Evolutionary conservation across 2,888 invertebrate species (phyloP).

Genomic region (Acanthacorydalis orientalis): DNA sequence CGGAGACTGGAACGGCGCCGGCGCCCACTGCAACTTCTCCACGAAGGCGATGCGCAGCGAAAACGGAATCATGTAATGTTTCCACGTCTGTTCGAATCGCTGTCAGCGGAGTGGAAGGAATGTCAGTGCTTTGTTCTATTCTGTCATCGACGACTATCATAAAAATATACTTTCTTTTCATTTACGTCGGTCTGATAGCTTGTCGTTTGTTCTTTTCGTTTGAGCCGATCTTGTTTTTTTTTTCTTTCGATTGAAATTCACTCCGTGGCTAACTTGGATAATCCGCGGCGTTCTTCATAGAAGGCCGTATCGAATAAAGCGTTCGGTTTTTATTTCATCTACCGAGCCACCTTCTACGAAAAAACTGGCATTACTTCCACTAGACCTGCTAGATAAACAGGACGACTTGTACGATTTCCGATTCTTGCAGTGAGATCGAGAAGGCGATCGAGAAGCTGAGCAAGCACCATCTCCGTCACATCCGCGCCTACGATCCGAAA

Average conservation of each 20-base stretch:
- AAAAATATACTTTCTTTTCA: too few species aligned
- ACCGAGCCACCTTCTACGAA: neutral
- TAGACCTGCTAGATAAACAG: neutral
- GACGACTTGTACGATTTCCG: slow-evolving; percentile 7
- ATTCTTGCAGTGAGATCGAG: slow-evolving; percentile 63
- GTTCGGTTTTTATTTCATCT: neutral
- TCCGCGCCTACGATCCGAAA: slow-evolving; percentile 90
- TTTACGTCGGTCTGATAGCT: too few species aligned
- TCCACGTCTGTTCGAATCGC: too few species aligned
- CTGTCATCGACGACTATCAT: too few species aligned
- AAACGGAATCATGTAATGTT: slow-evolving; percentile 61
- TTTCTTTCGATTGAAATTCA: too few species aligned
- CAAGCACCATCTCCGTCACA: slow-evolving; percentile 82
- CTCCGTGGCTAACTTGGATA: too few species aligned
- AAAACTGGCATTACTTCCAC: neutral
- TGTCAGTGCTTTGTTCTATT: too few species aligned
- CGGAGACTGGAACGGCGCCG: slow-evolving; percentile 91
- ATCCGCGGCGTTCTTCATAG: too few species aligned
- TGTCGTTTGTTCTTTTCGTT: too few species aligned
- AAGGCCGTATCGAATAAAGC: too few species aligned
- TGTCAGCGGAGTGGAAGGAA: too few species aligned
- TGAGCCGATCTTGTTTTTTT: too few species aligned
- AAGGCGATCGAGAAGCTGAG: slow-evolving; percentile 90
- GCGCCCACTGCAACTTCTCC: slow-evolving; percentile 93
- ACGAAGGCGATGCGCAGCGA: slow-evolving; percentile 82